Percentiles rank a stretch among this genome's conserved stretches.
phyloP scores from a whole-genome alignment of 1,140 invertebrate species.

The Heliconius hewitsoni region DNA sequence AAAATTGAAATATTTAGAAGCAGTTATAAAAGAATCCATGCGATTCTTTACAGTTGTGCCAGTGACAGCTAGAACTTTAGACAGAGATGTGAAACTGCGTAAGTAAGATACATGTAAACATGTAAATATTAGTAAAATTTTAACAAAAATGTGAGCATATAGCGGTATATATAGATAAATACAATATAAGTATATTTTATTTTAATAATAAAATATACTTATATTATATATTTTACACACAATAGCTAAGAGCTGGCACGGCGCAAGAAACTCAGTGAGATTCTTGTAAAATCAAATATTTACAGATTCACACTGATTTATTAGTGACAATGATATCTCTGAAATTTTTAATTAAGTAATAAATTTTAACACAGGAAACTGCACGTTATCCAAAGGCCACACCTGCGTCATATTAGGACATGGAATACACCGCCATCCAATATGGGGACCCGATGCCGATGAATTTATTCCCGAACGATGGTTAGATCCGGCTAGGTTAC shows the following conservation, averaged over 20 bases:
- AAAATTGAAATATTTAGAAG: slow-evolving; percentile 82
- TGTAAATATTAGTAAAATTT: too few relatives aligned
- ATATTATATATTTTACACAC: too few relatives aligned
- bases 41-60: slow-evolving; percentile 82
- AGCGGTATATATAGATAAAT: too few relatives aligned
- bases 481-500: slow-evolving; percentile 37
- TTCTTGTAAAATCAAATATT: too few relatives aligned
- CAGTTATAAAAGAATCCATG: slow-evolving; percentile 83
- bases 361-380: slow-evolving; percentile 14
- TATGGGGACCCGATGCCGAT: slow-evolving; percentile 51
- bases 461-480: slow-evolving; percentile 51
- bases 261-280: too few relatives aligned
- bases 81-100: slow-evolving; percentile 68
- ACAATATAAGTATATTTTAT: too few relatives aligned
- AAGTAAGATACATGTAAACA: slow-evolving; percentile 23
- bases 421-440: slow-evolving; percentile 41
- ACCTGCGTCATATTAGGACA: slow-evolving; percentile 36
- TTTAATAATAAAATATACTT: too few relatives aligned
- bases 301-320: too few relatives aligned
- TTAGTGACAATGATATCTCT: too few relatives aligned
- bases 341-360: too few relatives aligned
- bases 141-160: too few relatives aligned
- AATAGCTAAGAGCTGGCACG: too few relatives aligned
- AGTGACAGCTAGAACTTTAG: slow-evolving; percentile 74
- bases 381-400: slow-evolving; percentile 15